phyloP scores from a whole-genome alignment of 2,797 vertebrate species.

The Megaceryle alcyon region DNA sequence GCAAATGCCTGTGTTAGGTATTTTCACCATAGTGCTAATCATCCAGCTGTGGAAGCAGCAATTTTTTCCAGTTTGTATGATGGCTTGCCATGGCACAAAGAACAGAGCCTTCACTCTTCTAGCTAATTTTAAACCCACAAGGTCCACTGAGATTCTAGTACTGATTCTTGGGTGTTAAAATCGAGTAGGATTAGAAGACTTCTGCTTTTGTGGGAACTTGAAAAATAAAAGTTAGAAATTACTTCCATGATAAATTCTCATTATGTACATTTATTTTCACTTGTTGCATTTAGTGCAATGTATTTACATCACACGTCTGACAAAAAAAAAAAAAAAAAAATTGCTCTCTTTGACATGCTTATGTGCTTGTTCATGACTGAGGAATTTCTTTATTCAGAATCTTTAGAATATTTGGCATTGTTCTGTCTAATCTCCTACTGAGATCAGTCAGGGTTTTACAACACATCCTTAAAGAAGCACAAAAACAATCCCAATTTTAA shows the following conservation, averaged over 20 bases:
- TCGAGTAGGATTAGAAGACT: background rate
- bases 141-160: background rate
- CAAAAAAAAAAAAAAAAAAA: background rate
- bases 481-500: background rate
- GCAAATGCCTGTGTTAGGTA: background rate
- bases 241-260: background rate
- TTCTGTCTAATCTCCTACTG: background rate
- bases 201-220: background rate
- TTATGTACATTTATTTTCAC: background rate
- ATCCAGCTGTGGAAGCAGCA: background rate
- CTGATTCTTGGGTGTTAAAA: background rate
- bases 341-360: background rate
- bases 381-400: background rate
- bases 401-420: background rate
- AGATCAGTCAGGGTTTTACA: background rate
- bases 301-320: background rate
- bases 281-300: background rate
- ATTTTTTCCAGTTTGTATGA: background rate
- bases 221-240: background rate
- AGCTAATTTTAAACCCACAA: background rate
- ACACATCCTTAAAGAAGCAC: background rate
- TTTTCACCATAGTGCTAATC: background rate
- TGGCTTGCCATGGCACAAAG: background rate
- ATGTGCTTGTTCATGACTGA: background rate
- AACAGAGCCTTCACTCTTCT: background rate